A percentile compares a stretch with the other conserved stretches of the same genome.
Evolutionary conservation across 2,113 vertebrate species (phyloP).

Genomic region (Camelus dromedarius): DNA sequence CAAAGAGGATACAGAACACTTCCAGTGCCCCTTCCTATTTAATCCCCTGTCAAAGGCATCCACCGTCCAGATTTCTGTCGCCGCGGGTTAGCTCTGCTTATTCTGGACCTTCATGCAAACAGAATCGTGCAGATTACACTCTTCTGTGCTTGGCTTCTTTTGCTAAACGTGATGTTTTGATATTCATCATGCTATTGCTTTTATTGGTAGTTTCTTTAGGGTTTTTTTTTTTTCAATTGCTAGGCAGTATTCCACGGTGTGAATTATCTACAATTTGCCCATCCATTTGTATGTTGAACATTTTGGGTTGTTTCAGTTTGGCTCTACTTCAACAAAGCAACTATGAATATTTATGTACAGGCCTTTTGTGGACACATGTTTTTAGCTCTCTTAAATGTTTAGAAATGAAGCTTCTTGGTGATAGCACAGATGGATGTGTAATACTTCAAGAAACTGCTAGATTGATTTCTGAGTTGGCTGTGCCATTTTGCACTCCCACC

Average conservation of each 20-base stretch:
- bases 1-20: not conserved
- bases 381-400: conserved; percentile 12
- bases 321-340: not conserved
- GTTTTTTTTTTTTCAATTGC: not conserved
- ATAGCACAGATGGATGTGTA: not conserved
- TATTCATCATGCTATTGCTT: not conserved
- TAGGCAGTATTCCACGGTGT: not conserved
- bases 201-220: not conserved
- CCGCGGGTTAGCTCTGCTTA: not conserved
- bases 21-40: not conserved
- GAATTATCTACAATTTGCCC: not conserved
- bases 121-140: not conserved
- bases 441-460: not conserved
- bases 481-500: not conserved
- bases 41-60: not conserved
- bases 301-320: not conserved
- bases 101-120: not conserved
- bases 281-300: not conserved
- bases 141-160: not conserved
- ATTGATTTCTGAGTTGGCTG: not conserved
- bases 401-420: not conserved
- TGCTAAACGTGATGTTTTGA: not conserved
- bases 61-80: not conserved
- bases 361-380: not conserved
- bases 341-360: not conserved